Base-by-base conservation (phyloP, 2,797 vertebrate genomes). In the Thripadectes ignobilis region DNA sequence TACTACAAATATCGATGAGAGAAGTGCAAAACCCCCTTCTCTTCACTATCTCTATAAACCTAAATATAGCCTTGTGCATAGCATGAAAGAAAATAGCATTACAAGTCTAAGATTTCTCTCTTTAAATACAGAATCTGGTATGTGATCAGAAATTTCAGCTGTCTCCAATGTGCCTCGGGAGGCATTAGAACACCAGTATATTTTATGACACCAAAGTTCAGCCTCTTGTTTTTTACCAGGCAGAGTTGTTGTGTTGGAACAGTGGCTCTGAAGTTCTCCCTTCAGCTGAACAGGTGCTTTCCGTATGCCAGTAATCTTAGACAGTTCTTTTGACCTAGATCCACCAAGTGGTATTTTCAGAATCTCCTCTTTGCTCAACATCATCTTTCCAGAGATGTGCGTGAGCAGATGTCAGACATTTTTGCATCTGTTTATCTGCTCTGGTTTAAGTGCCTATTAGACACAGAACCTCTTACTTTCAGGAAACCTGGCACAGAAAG, bases 61-160 rank as follows among this genome's bases (percentile, higher is more conserved):
- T 94, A 94, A 94, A 94, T 81, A 84, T 52, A 59, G 84, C 71
- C 36, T 73, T 4, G 20, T 24, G 45, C 26, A 36, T 18, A 92
- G 73, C 61, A 43, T 21, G 73, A 73, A 5, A 82, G 34, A 74
- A 95, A 94, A 97, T 46, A 96, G 63, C 73, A 46, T 15, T 83
- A 57, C 52, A 27, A 73, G 86, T 49, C 38, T 93, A 85, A 89
- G 71, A 74, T 93, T 91, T 89, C 77, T 85, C 24, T 75, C 92
- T 80, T 91, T 78, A 94, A 94, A 86, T 92, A 91, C 89, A 81
- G 80, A 88, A 55, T 67, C 63, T 90, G 95, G 79, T 88, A 96
- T 84, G 89, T 55, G 48, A 81, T 43, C 46, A 73, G 82, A 80
- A 68, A 76, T 71, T 79, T 91, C 95, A 96, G 94, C 92, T 95